phyloP scores from a whole-genome alignment of 2,888 invertebrate genomes.

The Miltochrista miniata region DNA sequence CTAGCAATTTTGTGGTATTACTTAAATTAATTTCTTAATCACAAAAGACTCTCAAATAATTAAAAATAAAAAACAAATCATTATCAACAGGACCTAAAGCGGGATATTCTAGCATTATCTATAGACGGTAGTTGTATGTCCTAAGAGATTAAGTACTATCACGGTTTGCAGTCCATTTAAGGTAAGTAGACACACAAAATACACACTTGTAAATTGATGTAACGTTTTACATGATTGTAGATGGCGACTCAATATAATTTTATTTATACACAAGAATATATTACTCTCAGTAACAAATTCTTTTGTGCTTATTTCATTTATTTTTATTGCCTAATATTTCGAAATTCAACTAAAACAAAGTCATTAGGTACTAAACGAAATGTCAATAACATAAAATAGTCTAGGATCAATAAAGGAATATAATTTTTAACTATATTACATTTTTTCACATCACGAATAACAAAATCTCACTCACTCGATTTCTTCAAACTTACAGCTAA shows the following conservation, averaged over 20 bases:
- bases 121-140: conserved; percentile 48
- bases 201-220: conserved; percentile 22
- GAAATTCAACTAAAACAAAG: conserved; percentile 41
- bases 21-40: conserved; percentile 40
- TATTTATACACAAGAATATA: conserved; percentile 36
- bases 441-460: conserved; percentile 53
- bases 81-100: conserved; percentile 31
- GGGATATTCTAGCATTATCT: conserved; percentile 56
- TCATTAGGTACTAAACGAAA: conserved; percentile 42
- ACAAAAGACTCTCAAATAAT: conserved; percentile 26
- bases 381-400: conserved; percentile 49
- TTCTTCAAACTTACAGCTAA: conserved; percentile 44
- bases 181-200: conserved; percentile 28
- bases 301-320: conserved; percentile 12
- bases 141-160: conserved; percentile 72
- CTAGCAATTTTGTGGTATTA: conserved; percentile 51
- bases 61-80: conserved; percentile 28
- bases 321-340: conserved; percentile 16
- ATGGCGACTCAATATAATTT: conserved; percentile 10
- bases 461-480: conserved; percentile 54
- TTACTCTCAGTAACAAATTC: conserved; percentile 26
- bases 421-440: conserved; percentile 59
- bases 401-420: conserved; percentile 61
- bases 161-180: conserved; percentile 67
- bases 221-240: conserved; percentile 21